Percentiles rank a stretch among this genome's conserved stretches.
Conservation (phyloP, 2,888 invertebrate genomes). For the Lucinisca nassula region DNA sequence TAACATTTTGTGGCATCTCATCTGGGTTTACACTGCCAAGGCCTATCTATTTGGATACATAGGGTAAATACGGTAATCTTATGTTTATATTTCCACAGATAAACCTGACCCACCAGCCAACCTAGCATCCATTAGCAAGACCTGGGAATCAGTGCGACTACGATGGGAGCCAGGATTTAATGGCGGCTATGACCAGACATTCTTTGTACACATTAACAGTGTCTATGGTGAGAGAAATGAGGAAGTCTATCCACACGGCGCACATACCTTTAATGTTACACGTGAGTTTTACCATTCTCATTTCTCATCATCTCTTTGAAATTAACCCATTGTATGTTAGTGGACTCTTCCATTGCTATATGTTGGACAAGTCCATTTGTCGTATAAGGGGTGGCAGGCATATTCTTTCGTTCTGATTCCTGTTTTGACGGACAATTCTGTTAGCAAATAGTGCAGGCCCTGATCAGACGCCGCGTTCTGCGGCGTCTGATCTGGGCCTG, state of each 20-base stretch:
- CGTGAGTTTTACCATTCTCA: conserved; percentile 74
- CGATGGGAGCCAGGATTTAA: conserved; percentile 84
- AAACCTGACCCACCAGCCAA: conserved; percentile 80
- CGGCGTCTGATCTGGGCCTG: too few species aligned
- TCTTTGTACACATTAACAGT: conserved; percentile 71
- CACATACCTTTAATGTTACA: conserved; percentile 78
- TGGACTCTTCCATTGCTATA: too few species aligned
- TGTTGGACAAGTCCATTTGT: too few species aligned
- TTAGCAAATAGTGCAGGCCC: too few species aligned
- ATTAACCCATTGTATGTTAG: too few species aligned
- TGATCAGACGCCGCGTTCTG: too few species aligned
- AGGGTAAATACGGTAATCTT: not conserved
- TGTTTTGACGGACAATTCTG: too few species aligned
- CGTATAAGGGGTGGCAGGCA: too few species aligned
- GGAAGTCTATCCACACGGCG: conserved; percentile 67
- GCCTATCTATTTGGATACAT: not conserved
- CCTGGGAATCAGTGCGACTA: conserved; percentile 84
- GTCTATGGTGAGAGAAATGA: conserved; percentile 65
- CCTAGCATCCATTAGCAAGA: conserved; percentile 66
- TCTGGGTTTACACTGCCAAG: too few species aligned
- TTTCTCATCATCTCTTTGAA: too few species aligned
- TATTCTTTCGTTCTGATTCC: too few species aligned
- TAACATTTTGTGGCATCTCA: too few species aligned
- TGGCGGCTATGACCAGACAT: conserved; percentile 83
- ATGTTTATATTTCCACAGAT: conserved; percentile 68